Conservation (phyloP, 2,888 invertebrate species). For the Coleophora flavipennella region DNA sequence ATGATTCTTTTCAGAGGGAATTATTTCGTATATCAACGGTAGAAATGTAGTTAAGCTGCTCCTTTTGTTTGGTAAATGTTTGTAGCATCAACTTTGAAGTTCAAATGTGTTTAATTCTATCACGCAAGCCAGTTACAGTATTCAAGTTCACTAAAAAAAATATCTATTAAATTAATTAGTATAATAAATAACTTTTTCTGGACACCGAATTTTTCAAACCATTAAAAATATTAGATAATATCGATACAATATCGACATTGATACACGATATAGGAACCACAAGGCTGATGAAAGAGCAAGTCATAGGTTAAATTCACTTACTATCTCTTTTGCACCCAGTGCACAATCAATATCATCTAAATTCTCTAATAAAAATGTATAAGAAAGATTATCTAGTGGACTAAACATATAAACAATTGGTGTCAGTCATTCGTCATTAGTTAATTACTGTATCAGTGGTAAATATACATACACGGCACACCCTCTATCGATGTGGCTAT, state of each 20-base stretch:
- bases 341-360: conserved; percentile 22
- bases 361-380: conserved; percentile 20
- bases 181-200: neutral
- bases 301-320: conserved; percentile 13
- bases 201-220: neutral
- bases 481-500: too few species aligned
- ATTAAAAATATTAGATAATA: too few species aligned
- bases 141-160: too few species aligned
- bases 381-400: conserved; percentile 47
- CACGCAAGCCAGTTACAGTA: too few species aligned
- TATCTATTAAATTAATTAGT: neutral
- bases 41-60: too few species aligned
- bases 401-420: conserved; percentile 47
- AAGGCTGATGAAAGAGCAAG: neutral
- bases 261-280: neutral
- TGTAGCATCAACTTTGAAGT: too few species aligned
- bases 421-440: conserved; percentile 42
- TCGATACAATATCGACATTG: too few species aligned
- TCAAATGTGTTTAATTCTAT: too few species aligned
- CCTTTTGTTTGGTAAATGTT: too few species aligned
- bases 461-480: conserved; percentile 16
- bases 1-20: too few species aligned
- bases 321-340: conserved; percentile 20
- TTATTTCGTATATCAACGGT: too few species aligned
- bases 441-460: conserved; percentile 27